Evolutionary conservation across 1,140 invertebrate species (phyloP).

Genomic region (Bursaphelenchus mucronatus): DNA sequence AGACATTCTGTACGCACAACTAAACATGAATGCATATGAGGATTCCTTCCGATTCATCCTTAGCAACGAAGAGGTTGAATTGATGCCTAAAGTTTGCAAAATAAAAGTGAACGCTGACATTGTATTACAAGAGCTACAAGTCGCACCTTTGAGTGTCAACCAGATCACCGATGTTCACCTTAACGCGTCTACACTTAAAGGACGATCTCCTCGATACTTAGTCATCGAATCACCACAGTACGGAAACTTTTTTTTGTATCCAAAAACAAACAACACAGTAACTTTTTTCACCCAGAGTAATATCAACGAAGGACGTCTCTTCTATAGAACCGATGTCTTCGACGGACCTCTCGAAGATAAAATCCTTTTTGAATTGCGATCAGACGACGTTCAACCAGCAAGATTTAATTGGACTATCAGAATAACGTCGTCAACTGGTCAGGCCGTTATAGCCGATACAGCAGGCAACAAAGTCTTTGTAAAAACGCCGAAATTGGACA

Average conservation of each 20-base stretch:
- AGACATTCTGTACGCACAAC: conserved; percentile 57
- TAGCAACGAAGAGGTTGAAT: conserved; percentile 53
- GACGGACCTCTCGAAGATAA: conserved; percentile 31
- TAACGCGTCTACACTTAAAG: conserved; percentile 47
- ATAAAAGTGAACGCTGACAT: conserved; percentile 41
- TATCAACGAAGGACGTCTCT: conserved; percentile 42
- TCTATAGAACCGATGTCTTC: conserved; percentile 41
- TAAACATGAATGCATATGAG: conserved; percentile 58
- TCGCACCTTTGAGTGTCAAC: conserved; percentile 41
- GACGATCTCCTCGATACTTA: conserved; percentile 52
- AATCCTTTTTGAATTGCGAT: conserved; percentile 37
- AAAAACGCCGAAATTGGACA: conserved; percentile 9
- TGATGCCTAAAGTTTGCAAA: conserved; percentile 36
- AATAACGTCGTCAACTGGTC: conserved; percentile 24
- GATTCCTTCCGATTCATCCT: conserved; percentile 55
- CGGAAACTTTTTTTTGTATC: conserved; percentile 50
- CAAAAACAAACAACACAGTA: conserved; percentile 45
- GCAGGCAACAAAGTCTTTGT: neutral
- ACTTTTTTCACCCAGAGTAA: conserved; percentile 57
- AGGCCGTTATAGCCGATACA: conserved; percentile 17
- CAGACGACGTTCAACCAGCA: conserved; percentile 48
- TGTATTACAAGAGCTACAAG: conserved; percentile 41
- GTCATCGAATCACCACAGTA: conserved; percentile 39
- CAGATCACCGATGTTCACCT: conserved; percentile 46
- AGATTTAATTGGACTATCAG: conserved; percentile 38